phyloP scores from a whole-genome alignment of 2,888 invertebrate species.

The Ochropleura leucogaster region DNA sequence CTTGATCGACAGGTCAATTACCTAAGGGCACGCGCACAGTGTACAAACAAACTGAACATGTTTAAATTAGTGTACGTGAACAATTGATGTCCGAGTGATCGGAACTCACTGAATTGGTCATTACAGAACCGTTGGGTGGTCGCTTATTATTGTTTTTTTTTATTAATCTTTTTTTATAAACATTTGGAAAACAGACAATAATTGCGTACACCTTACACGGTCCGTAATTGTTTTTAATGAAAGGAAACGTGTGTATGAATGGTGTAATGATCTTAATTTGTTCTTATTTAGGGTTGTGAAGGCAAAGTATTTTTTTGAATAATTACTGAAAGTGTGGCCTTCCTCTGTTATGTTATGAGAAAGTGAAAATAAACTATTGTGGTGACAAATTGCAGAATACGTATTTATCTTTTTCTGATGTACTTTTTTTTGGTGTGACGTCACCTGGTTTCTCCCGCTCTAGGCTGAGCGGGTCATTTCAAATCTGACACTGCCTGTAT shows the following conservation, averaged over 20 bases:
- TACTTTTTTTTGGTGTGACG: too few relatives aligned
- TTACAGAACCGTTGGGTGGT: slow-evolving; percentile 67
- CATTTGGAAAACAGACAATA: slow-evolving; percentile 47
- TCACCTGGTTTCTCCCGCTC: too few relatives aligned
- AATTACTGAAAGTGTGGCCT: background rate
- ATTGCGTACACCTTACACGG: slow-evolving; percentile 54
- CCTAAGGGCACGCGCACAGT: slow-evolving; percentile 72
- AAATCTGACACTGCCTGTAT: too few relatives aligned
- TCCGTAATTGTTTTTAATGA: slow-evolving; percentile 55
- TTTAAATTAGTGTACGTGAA: slow-evolving; percentile 55
- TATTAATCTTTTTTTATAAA: slow-evolving; percentile 45
- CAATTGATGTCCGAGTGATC: slow-evolving; percentile 63
- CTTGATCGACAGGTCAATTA: slow-evolving; percentile 69
- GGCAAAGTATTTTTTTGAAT: slow-evolving; percentile 7
- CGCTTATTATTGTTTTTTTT: slow-evolving; percentile 53
- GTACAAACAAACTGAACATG: slow-evolving; percentile 60
- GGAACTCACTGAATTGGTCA: slow-evolving; percentile 71
- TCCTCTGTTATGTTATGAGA: slow-evolving; percentile 3
- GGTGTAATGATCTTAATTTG: slow-evolving; percentile 49
- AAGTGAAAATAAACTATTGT: background rate
- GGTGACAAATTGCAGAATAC: background rate
- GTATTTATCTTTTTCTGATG: background rate
- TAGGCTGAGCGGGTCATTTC: too few relatives aligned
- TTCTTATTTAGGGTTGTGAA: slow-evolving; percentile 25
- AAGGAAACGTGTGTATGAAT: slow-evolving; percentile 50